Evolutionary conservation across 2,113 vertebrate genomes (phyloP), one percentile per base, ranked within the genome.

Genomic region (Laterallus jamaicensis): DNA sequence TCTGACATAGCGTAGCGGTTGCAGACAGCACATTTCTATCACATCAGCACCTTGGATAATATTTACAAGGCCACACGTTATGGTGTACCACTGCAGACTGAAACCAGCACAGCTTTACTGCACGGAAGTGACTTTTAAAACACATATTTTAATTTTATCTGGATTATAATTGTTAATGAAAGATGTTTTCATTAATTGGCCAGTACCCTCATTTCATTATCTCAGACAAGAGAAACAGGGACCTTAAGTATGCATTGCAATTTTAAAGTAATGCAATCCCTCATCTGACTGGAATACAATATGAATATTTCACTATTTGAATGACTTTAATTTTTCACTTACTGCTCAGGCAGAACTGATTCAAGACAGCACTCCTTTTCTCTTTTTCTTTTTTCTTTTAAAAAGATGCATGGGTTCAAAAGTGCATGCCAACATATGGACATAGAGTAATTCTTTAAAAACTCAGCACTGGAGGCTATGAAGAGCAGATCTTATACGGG

Each of bases 401-500:
- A 78, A 91, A 96, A 94, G 73, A 97, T 91, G 78, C 86, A 82
- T 71, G 87, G 75, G 86, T 97, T 96, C 88, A 82, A 96, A 97
- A 96, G 95, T 88, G 37, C 95, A 97, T 80, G 80, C 85, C 75
- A 86, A 97, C 94, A 95, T 59, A 95, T 76, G 86, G 94, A 97
- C 97, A 96, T 85, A 96, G 94, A 96, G 94, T 94, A 97, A 96
- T 97, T 97, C 89, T 94, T 96, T 95, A 91, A 96, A 96, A 89
- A 97, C 95, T 97, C 93, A 86, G 94, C 86, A 97, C 96, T 94
- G 87, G 88, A 95, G 96, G 97, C 90, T 93, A 97, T 90, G 94
- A 95, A 96, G 96, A 98, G 92, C 84, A 96, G 96, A 97, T 95
- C 94, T 97, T 97, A 96, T 90, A 96, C 42, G 95, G 95, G 49